Conservation (phyloP, 2,113 vertebrate genomes). For the Herpailurus yagouaroundi region DNA sequence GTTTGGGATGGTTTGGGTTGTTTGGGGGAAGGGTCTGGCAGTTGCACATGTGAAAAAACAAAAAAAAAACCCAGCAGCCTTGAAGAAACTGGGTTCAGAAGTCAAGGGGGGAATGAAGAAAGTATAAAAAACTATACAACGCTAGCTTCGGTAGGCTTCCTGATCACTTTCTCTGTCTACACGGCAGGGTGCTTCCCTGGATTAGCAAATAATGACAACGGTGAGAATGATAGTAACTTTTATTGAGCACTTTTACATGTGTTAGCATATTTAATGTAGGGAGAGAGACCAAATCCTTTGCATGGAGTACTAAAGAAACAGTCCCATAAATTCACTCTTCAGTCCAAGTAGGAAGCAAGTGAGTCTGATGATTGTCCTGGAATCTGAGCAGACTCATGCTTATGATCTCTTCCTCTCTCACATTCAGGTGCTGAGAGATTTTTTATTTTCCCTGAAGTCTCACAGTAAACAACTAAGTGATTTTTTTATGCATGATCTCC, state of each 20-base stretch:
- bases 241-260: constrained; percentile 10
- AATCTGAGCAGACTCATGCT: constrained; percentile 39
- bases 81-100: not conserved
- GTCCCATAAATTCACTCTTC: not conserved
- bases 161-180: constrained; percentile 24
- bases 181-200: not conserved
- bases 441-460: constrained; percentile 42
- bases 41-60: not conserved
- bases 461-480: constrained; percentile 1
- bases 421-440: not conserved
- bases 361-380: not conserved
- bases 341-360: constrained; percentile 6
- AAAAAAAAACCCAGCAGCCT: constrained; percentile 40
- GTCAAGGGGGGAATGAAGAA: constrained; percentile 37
- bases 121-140: not conserved
- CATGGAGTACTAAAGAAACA: constrained; percentile 7
- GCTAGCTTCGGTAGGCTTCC: not conserved
- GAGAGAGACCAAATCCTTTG: constrained; percentile 20
- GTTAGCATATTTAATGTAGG: constrained; percentile 22
- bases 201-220: constrained; percentile 9
- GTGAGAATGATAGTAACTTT: constrained; percentile 26
- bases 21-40: not conserved
- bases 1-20: not conserved
- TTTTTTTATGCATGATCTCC: not conserved
- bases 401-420: not conserved